Evolutionary conservation across 1,140 invertebrate genomes (phyloP).

Genomic region (Lucilia sericata): DNA sequence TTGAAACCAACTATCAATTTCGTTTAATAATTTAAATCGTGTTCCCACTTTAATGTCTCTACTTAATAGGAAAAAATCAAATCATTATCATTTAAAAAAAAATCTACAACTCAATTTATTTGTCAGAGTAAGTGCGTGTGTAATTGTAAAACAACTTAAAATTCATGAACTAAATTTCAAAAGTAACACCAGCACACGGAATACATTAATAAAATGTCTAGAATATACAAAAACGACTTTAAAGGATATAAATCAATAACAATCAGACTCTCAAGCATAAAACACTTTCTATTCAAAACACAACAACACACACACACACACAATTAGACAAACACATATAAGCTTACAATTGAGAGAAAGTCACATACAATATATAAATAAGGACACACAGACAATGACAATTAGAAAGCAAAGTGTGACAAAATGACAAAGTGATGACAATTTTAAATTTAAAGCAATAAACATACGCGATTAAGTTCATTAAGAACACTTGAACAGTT

Average conservation of each 20-base stretch:
- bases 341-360: not conserved
- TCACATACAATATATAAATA: conserved; percentile 1
- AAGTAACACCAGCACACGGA: not conserved
- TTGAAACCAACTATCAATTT: no score
- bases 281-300: conserved; percentile 46
- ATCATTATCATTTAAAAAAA: no score
- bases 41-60: no score
- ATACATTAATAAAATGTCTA: not conserved
- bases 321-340: not conserved
- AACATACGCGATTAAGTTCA: conserved; percentile 55
- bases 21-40: no score
- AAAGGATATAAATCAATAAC: conserved; percentile 49
- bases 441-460: conserved; percentile 67
- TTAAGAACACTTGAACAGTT: conserved; percentile 43
- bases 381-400: not conserved
- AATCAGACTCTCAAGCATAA: conserved; percentile 60
- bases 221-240: not conserved
- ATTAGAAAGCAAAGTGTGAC: not conserved
- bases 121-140: no score
- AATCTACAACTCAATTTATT: no score
- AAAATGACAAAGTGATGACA: conserved; percentile 48
- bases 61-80: no score
- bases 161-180: not conserved
- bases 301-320: conserved; percentile 41
- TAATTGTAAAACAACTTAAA: not conserved